These are phyloP conservation scores for Capreolus pygargus DNA, from an alignment of 2,113 vertebrate genomes.

Conservation along the genomic window DNA sequence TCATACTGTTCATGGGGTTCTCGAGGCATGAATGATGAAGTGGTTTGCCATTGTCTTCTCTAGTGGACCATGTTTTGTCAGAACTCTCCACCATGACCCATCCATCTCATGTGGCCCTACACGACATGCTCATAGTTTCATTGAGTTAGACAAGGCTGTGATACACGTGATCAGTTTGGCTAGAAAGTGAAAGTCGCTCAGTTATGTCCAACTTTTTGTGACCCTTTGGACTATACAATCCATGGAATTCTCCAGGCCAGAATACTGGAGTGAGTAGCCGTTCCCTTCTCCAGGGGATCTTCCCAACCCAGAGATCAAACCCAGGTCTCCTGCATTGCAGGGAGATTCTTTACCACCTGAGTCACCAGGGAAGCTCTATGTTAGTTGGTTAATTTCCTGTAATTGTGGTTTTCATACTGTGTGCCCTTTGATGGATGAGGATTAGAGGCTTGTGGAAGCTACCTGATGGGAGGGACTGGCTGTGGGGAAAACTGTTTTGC, in stretches of 20 bases:
- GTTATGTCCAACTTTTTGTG: neutral
- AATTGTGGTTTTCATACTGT: neutral
- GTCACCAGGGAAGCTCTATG: neutral
- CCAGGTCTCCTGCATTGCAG: neutral
- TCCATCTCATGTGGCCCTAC: neutral
- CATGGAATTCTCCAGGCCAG: neutral
- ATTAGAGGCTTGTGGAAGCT: neutral
- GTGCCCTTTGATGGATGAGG: neutral
- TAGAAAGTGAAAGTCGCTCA: neutral
- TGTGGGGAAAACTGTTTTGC: neutral
- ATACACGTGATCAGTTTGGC: neutral
- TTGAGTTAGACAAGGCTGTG: neutral
- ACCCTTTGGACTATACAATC: neutral
- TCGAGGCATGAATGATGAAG: neutral
- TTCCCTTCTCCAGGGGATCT: neutral
- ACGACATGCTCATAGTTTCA: neutral
- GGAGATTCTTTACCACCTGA: neutral
- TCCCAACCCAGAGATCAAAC: neutral
- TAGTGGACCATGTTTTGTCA: neutral
- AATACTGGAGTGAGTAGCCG: neutral
- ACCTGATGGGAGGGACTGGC: neutral
- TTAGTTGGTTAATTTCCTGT: neutral
- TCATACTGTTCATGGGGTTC: neutral
- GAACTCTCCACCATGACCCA: neutral
- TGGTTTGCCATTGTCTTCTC: neutral